Percentiles rank a stretch among this genome's conserved stretches.
These are phyloP conservation scores for Enteromius trimaculatus DNA, from an alignment of 2,797 vertebrate genomes.

Conservation along the genomic window DNA sequence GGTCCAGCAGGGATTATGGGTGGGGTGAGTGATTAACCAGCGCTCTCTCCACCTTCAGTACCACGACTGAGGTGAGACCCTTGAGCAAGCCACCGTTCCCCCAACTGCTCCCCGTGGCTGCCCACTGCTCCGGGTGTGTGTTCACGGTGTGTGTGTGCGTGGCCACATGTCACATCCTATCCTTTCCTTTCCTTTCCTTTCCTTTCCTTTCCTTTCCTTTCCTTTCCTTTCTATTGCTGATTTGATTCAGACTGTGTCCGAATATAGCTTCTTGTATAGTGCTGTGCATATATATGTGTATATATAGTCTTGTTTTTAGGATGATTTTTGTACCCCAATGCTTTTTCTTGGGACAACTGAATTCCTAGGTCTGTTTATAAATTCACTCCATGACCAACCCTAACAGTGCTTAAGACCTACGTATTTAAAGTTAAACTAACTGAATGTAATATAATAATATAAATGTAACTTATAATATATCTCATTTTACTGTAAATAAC, in stretches of 20 bases:
- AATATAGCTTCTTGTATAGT: not conserved
- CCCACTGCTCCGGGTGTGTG: too few species aligned
- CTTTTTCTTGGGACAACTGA: not conserved
- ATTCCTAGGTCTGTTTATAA: not conserved
- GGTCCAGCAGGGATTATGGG: too few species aligned
- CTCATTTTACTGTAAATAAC: not conserved
- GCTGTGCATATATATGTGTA: not conserved
- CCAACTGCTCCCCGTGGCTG: too few species aligned
- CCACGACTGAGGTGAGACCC: too few species aligned
- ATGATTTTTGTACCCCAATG: not conserved
- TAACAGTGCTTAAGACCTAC: not conserved
- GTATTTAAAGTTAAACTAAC: not conserved
- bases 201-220: too few species aligned
- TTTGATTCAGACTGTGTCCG: not conserved
- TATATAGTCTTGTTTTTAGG: not conserved
- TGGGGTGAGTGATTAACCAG: too few species aligned
- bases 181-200: too few species aligned
- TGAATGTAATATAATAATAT: not conserved
- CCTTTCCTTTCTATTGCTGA: not conserved
- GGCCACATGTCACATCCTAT: too few species aligned
- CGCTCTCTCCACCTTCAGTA: too few species aligned
- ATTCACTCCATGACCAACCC: not conserved
- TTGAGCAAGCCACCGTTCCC: too few species aligned
- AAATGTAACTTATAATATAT: not conserved
- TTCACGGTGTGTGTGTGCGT: too few species aligned